Percentiles rank a stretch among this genome's conserved stretches.
Evolutionary conservation across 2,797 vertebrate species (phyloP).

Genomic region (Spizella passerina): DNA sequence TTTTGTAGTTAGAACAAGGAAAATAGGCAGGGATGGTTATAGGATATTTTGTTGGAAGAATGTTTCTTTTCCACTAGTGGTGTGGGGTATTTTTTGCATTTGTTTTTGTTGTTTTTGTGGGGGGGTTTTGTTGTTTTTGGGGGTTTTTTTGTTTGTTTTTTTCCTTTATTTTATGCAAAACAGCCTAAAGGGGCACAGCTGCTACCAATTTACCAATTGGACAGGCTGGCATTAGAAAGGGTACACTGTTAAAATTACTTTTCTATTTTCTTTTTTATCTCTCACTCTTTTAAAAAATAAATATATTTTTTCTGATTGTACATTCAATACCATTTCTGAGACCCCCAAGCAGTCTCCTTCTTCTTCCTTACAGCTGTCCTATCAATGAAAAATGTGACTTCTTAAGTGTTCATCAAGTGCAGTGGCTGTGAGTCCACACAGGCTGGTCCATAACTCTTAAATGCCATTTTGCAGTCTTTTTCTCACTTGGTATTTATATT

Average conservation of each 20-base stretch:
- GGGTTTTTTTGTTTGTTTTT: background rate
- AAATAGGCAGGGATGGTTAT: background rate
- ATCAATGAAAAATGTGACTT: background rate
- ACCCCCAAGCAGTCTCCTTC: background rate
- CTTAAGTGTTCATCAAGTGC: background rate
- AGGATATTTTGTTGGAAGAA: background rate
- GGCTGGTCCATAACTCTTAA: background rate
- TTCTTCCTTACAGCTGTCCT: background rate
- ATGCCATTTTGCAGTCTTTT: background rate
- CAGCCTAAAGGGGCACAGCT: background rate
- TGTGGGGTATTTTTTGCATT: background rate
- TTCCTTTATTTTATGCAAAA: background rate
- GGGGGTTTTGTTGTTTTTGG: background rate
- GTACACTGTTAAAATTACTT: background rate
- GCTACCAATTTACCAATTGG: background rate
- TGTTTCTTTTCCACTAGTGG: fast-evolving
- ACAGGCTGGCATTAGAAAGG: background rate
- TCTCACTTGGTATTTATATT: background rate
- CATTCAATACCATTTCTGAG: background rate
- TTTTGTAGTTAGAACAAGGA: background rate
- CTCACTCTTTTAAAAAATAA: fast-evolving
- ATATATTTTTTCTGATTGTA: background rate
- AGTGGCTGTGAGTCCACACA: background rate
- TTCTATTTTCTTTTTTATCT: background rate
- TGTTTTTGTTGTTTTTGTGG: background rate